Conservation (phyloP, 2,113 vertebrate species). For the Varanus komodoensis region DNA sequence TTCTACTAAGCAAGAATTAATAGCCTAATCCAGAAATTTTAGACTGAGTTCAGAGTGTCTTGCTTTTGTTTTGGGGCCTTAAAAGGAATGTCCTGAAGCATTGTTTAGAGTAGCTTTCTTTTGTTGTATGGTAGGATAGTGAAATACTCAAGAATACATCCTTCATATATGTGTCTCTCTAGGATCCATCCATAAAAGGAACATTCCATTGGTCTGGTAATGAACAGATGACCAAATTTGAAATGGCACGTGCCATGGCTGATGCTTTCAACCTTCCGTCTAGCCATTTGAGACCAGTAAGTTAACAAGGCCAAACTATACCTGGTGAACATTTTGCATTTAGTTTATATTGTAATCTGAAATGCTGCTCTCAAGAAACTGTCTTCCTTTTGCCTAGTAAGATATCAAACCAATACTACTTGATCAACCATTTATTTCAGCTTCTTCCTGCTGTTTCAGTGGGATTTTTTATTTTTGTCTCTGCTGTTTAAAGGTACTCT, state of each 20-base stretch:
- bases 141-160: neutral
- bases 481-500: neutral
- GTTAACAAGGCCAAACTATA: conserved; percentile 39
- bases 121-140: neutral
- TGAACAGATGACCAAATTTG: conserved; percentile 97
- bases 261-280: conserved; percentile 93
- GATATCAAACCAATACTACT: neutral
- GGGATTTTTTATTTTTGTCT: neutral
- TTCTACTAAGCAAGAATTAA: rapidly evolving
- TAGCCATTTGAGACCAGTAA: conserved; percentile 91
- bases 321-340: neutral
- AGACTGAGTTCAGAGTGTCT: neutral
- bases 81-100: neutral
- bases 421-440: neutral
- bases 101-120: neutral
- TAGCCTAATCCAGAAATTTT: neutral
- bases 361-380: neutral
- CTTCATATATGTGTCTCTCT: conserved; percentile 8
- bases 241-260: conserved; percentile 93
- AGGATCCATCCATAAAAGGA: conserved; percentile 91
- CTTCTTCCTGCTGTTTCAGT: neutral
- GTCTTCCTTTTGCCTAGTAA: neutral
- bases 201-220: conserved; percentile 94
- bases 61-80: neutral
- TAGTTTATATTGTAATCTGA: neutral